Base-by-base conservation (phyloP, 2,113 vertebrate genomes). In the Macquaria australasica region DNA sequence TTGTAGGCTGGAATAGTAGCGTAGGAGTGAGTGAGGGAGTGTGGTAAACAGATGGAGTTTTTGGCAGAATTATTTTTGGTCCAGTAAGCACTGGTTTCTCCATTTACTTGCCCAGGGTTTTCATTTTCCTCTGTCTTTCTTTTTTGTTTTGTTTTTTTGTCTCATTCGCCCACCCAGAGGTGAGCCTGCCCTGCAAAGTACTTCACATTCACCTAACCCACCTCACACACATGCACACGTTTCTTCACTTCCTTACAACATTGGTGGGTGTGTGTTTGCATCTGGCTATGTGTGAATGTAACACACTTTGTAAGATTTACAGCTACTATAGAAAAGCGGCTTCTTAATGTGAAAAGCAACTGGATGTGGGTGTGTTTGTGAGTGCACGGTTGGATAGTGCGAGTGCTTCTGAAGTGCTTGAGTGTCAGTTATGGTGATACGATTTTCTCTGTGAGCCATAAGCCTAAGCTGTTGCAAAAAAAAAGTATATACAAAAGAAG, bases 81-180 rank as follows among this genome's bases (percentile, higher is more conserved):
- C 73, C 31, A 64, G 79, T 48, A 62, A 80, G 59, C 41, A n/a
- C 63, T 50, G 55, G 34, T 87, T 76, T 48, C 78, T 88, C 60
- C 66, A 73, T 87, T 79, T 70, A 75, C 51, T 86, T 64, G 56
- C 68, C 48, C 41, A 8, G 25, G 28, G 21, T 85, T 83, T 88
- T 51, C 55, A 63, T 71, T 86, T 81, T 62, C 48, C 70, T 55
- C 43, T 20, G 53, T 3, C 48, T 50, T 68, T 45, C 11, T 31
- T 56, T 31, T 45, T n/a, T n/a, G n/a, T n/a, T n/a, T n/a, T n/a
- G n/a, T n/a, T 56, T 78, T 10, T 81, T 11, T 11, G 48, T 84
- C 73, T 88, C 66, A 55, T 58, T 82, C 64, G 64, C 86, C 86
- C 88, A 92, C 85, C 84, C 82, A 87, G 74, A 82, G 83, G 78